Conservation (phyloP, 2,797 vertebrate genomes). For the Sebastes kiyomatsui region DNA sequence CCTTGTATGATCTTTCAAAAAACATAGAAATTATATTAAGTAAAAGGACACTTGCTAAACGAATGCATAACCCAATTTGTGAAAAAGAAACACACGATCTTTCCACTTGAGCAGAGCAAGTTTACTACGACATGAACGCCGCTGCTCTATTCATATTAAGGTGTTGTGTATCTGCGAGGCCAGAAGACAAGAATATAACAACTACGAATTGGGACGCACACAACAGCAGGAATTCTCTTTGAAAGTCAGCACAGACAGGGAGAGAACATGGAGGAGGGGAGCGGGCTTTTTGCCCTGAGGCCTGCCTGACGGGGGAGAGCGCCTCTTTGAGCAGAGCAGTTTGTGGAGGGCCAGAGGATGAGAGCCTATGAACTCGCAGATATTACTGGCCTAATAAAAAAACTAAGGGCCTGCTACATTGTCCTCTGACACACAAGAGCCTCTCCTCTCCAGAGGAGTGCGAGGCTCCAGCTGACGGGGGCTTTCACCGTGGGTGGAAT, state of each 20-base stretch:
- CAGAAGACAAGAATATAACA: slow-evolving; percentile 67
- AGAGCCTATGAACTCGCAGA: slow-evolving; percentile 71
- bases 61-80: not conserved
- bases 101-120: not conserved
- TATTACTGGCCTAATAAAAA: slow-evolving; percentile 66
- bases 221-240: slow-evolving; percentile 79
- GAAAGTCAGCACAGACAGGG: slow-evolving; percentile 65
- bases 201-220: slow-evolving; percentile 66
- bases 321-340: slow-evolving; percentile 70
- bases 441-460: slow-evolving; percentile 47
- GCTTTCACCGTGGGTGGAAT: slow-evolving; percentile 65
- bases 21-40: slow-evolving; percentile 14
- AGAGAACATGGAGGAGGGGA: slow-evolving; percentile 61
- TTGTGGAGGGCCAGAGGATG: slow-evolving; percentile 70
- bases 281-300: slow-evolving; percentile 57
- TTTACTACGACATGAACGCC: not conserved
- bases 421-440: slow-evolving; percentile 69
- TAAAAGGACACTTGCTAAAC: slow-evolving; percentile 16
- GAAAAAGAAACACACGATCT: not conserved
- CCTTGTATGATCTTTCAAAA: slow-evolving; percentile 22
- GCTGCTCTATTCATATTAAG: slow-evolving; percentile 38
- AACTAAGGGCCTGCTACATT: slow-evolving; percentile 54
- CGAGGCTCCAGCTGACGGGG: slow-evolving; percentile 40
- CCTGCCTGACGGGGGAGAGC: slow-evolving; percentile 58
- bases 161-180: slow-evolving; percentile 57